A percentile compares a stretch with the other conserved stretches of the same genome.
These are phyloP conservation scores for Drosophila kohkoa DNA, from an alignment of 1,140 invertebrate species.

Conservation along the genomic window DNA sequence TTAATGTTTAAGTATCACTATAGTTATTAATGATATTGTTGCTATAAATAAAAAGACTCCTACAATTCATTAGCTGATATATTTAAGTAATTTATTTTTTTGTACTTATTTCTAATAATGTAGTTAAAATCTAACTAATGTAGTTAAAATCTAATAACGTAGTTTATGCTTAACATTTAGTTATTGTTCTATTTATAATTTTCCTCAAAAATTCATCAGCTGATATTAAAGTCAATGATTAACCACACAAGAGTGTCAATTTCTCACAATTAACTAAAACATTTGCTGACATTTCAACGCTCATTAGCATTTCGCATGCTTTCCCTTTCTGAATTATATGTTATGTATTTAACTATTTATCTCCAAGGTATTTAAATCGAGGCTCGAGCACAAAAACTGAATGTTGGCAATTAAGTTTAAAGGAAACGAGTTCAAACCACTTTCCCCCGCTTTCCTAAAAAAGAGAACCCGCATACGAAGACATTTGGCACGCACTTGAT, in stretches of 20 bases:
- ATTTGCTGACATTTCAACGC: neutral
- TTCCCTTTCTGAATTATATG: neutral
- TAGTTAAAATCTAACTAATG: too few species aligned
- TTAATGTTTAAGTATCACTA: too few species aligned
- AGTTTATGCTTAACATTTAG: too few species aligned
- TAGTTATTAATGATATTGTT: too few species aligned
- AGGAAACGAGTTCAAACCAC: conserved; percentile 45
- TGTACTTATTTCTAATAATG: too few species aligned
- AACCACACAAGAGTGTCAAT: neutral
- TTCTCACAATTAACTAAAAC: neutral
- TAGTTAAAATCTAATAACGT: too few species aligned
- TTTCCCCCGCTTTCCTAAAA: neutral
- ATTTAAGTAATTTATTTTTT: too few species aligned
- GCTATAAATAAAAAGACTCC: too few species aligned
- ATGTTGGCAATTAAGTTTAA: conserved; percentile 70
- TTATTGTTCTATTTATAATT: too few species aligned
- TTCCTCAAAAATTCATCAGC: neutral
- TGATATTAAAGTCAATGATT: neutral
- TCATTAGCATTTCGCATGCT: conserved; percentile 5
- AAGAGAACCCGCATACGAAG: conserved; percentile 21
- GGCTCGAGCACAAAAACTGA: conserved; percentile 16
- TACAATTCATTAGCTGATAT: too few species aligned
- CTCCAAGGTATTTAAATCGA: conserved; percentile 17
- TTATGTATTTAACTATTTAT: conserved; percentile 2
- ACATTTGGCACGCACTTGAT: conserved; percentile 69